Evolutionary conservation across 2,888 invertebrate species (phyloP), one percentile per base, ranked within the genome.

Genomic region (Rhogogaster chlorosoma): DNA sequence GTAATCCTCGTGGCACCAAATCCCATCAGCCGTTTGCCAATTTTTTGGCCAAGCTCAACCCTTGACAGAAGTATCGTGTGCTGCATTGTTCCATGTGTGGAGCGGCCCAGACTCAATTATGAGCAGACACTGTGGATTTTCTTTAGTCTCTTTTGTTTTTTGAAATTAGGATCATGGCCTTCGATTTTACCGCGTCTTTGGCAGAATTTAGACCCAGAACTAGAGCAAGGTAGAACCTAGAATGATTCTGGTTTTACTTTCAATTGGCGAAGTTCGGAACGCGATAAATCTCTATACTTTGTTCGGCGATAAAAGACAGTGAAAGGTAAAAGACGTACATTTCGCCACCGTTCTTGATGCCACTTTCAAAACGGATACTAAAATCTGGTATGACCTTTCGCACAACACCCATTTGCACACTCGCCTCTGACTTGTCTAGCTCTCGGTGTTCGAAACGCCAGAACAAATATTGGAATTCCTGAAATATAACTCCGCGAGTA

Each of bases 11-110:
- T 49, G 85, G 91, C 89, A n/a, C 49, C 18, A 92, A 92, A 92
- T 91, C 91, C 90, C 90, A 92, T 92, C 92, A 92, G 92, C 92
- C 92, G 91, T 90, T 91, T 86, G 86, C 88, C 90, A 90, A 89
- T 91, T 90, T 88, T 89, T 89, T 87, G 86, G 88, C 88, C 90
- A 90, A 91, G 91, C 89, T 88, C 38, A 38, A 57, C 29, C 9
- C 87, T 83, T 85, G 88, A 91, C 90, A 91, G 91, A 90, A 86
- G 89, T 86, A 88, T 87, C 71, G 88, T 88, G 83, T 82, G 26
- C 38, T 61, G 12, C 12, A 32, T 53, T 38, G 26, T 64, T n/a
- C 26, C 12, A 26, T 15, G 73, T 73, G 42, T 12, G 15, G 73
- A 45, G n/a, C 22, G 45, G 45, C 45, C 73, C 22, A 45, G 15